Conservation (phyloP, 1,140 invertebrate genomes). For the Anadara kagoshimensis region DNA sequence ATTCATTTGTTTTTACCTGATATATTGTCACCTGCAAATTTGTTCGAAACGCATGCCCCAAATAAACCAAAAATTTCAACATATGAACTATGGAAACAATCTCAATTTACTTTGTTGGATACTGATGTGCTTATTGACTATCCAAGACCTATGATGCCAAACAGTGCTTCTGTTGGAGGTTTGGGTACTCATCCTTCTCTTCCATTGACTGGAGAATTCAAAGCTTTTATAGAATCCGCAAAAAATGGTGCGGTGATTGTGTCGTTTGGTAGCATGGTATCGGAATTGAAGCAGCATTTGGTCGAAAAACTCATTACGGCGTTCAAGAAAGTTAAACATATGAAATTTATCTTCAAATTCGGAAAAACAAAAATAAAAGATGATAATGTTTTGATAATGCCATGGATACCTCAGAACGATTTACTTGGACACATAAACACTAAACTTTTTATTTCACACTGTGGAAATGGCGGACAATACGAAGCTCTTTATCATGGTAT, state of each 20-base stretch:
- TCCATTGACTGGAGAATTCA: slow-evolving; percentile 25
- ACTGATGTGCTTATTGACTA: slow-evolving; percentile 47
- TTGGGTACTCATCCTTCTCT: slow-evolving; percentile 22
- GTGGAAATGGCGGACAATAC: slow-evolving; percentile 50
- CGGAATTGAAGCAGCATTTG: slow-evolving; percentile 18
- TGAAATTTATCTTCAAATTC: slow-evolving; percentile 37
- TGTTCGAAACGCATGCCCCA: too few species aligned
- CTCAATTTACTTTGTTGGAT: slow-evolving; percentile 40
- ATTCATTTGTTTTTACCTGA: too few species aligned
- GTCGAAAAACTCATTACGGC: slow-evolving; percentile 22
- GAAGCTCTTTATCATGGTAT: slow-evolving; percentile 56
- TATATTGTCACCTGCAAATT: too few species aligned
- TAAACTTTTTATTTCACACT: slow-evolving; percentile 55
- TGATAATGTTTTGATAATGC: slow-evolving; percentile 31
- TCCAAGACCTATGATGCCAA: slow-evolving; percentile 42
- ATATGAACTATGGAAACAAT: not conserved
- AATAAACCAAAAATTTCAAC: too few species aligned
- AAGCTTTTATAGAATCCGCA: slow-evolving; percentile 40
- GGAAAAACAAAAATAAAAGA: slow-evolving; percentile 21
- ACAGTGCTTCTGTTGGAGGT: slow-evolving; percentile 47
- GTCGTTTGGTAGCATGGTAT: slow-evolving; percentile 46
- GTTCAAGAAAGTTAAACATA: slow-evolving; percentile 21
- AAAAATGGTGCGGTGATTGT: slow-evolving; percentile 49
- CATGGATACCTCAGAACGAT: slow-evolving; percentile 61
- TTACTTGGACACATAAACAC: slow-evolving; percentile 76